Evolutionary conservation across 1,140 invertebrate genomes (phyloP), one percentile per base, ranked within the genome.

Genomic region (Hestina assimilis): DNA sequence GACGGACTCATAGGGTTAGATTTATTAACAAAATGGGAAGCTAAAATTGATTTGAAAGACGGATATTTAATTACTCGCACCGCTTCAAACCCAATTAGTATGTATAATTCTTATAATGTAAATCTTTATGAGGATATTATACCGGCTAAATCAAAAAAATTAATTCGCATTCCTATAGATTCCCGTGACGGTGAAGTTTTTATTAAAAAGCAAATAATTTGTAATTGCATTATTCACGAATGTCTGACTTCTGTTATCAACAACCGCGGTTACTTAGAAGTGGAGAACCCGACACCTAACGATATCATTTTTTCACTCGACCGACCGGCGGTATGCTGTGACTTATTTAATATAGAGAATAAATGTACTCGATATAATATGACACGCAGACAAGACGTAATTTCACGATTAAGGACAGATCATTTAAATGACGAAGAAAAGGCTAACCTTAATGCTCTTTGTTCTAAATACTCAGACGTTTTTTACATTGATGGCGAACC

Each of bases 41-140:
- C 61, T 19, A 63, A 21, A 42, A 63, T 63, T 28, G 55, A 63
- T 29, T 42, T 63, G 15, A 63, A 63, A 40, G 47, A 63, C 40
- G 54, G 50, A 50, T 9, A 35, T 3, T 42, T 63, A 38, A 21
- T 58, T 20, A 53, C 59, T 17, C 59, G 53, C 12, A 12, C n/a
- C 6, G 2, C 31, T 11, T 3, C 31, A 4, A 35, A 35, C 14
- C 31, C 31, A 3, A 5, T 31, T 4, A 12, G 4, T 14, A 35
- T 35, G 31, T 35, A 35, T 35, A 35, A 35, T 35, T 35, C 31
- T 11, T 12, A 12, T 12, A 35, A 35, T 35, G n/a, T 14, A 12
- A 35, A 35, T 35, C 31, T 31, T 35, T 35, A 35, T 14, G 31
- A 35, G 6, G 31, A 35, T 35, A 35, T 35, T 12, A 35, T 35